Percentiles rank a stretch among this genome's conserved stretches.
These are phyloP conservation scores for Collichthys lucidus DNA, from an alignment of 2,113 vertebrate species.

Conservation along the genomic window DNA sequence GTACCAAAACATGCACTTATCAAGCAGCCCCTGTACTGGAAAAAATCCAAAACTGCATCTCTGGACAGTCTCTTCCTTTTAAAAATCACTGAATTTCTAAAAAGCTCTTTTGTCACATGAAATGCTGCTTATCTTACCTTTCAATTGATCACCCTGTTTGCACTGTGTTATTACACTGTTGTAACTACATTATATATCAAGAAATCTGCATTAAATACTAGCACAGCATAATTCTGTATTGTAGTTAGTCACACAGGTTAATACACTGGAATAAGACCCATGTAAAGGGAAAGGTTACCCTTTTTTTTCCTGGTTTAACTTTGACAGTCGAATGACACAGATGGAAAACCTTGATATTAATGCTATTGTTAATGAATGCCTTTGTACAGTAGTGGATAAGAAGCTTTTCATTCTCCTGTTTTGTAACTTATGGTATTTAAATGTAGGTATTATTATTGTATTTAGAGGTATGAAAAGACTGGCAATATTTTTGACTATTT, in stretches of 20 bases:
- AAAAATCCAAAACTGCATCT: slow-evolving; percentile 44
- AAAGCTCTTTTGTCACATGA: slow-evolving; percentile 40
- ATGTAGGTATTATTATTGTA: slow-evolving; percentile 83
- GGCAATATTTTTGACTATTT: slow-evolving; percentile 86
- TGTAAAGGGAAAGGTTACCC: slow-evolving; percentile 59
- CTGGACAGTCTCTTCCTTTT: slow-evolving; percentile 31
- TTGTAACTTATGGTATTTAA: slow-evolving; percentile 84
- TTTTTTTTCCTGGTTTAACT: slow-evolving; percentile 64
- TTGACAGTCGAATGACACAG: slow-evolving; percentile 63
- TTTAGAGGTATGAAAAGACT: slow-evolving; percentile 83
- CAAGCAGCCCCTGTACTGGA: slow-evolving; percentile 34
- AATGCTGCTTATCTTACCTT: slow-evolving; percentile 49
- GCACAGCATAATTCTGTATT: slow-evolving; percentile 58
- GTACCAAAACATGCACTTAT: slow-evolving; percentile 45
- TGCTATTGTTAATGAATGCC: slow-evolving; percentile 82
- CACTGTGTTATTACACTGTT: slow-evolving; percentile 66
- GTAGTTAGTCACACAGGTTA: slow-evolving; percentile 68
- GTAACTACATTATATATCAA: slow-evolving; percentile 57
- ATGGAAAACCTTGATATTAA: slow-evolving; percentile 70
- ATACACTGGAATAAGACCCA: slow-evolving; percentile 78
- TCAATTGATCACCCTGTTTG: slow-evolving; percentile 65
- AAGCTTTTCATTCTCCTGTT: slow-evolving; percentile 82
- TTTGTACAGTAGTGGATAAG: slow-evolving; percentile 82
- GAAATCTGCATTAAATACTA: slow-evolving; percentile 60
- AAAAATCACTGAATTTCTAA: slow-evolving; percentile 42